phyloP scores from a whole-genome alignment of 2,113 vertebrate genomes.

The Myrmecobius fasciatus region DNA sequence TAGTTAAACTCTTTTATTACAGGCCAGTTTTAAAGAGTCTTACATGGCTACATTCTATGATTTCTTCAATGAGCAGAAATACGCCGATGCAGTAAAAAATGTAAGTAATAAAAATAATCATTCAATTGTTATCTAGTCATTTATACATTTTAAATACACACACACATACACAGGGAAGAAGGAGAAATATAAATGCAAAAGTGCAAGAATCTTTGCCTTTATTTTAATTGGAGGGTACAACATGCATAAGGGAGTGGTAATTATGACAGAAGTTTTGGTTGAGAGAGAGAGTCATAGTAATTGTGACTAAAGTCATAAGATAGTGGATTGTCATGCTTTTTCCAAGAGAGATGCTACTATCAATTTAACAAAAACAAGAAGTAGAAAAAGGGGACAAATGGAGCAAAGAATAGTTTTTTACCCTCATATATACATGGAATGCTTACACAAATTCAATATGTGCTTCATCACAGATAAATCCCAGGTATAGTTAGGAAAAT shows the following conservation, averaged over 20 bases:
- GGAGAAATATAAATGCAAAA: neutral
- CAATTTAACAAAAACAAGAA: neutral
- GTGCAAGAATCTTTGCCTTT: neutral
- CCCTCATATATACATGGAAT: neutral
- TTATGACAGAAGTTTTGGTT: neutral
- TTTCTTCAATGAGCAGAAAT: slow-evolving; percentile 98
- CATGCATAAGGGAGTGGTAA: neutral
- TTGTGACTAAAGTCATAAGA: neutral
- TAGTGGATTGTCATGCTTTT: neutral
- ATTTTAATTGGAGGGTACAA: neutral
- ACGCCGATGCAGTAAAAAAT: slow-evolving; percentile 97
- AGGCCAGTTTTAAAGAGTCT: slow-evolving; percentile 98
- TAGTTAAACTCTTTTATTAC: slow-evolving; percentile 64
- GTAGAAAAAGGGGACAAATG: neutral
- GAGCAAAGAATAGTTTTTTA: neutral
- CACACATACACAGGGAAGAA: neutral
- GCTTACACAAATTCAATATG: neutral
- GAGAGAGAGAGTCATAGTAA: neutral
- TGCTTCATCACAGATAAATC: neutral
- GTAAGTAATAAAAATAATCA: slow-evolving; percentile 84
- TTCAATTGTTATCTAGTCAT: rapidly evolving
- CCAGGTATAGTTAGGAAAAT: neutral
- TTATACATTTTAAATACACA: neutral
- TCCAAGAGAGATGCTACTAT: neutral
- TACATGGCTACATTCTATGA: slow-evolving; percentile 99